A percentile compares a stretch with the other conserved stretches of the same genome.
Conservation (phyloP, 2,797 vertebrate species). For the Amphiprion clarkii region DNA sequence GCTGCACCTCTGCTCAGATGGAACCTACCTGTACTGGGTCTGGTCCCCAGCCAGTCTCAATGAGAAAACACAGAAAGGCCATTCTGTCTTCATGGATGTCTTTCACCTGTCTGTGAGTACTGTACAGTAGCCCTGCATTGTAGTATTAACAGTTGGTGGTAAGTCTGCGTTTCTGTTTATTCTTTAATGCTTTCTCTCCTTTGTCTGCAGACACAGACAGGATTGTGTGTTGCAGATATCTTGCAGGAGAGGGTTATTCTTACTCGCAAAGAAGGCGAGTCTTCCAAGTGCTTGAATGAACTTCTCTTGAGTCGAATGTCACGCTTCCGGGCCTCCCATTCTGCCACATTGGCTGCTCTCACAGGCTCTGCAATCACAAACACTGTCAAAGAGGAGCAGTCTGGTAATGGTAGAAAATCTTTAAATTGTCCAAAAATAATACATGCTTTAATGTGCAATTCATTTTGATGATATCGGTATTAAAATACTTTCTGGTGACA, state of each 20-base stretch:
- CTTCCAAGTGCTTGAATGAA: constrained; percentile 99
- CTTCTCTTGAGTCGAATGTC: constrained; percentile 98
- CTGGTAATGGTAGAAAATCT: constrained; percentile 84
- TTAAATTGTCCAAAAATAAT: constrained; percentile 1
- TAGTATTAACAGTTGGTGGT: neutral
- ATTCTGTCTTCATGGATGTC: constrained; percentile 99
- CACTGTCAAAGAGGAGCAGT: constrained; percentile 97
- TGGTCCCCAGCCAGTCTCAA: constrained; percentile 99
- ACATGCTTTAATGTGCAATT: neutral
- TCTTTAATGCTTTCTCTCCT: constrained; percentile 11
- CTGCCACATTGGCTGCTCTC: constrained; percentile 96
- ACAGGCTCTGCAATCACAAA: constrained; percentile 98
- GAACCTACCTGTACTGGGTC: constrained; percentile 98
- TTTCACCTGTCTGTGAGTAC: constrained; percentile 92
- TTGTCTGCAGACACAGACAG: constrained; percentile 89
- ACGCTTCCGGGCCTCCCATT: constrained; percentile 96
- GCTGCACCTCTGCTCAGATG: constrained; percentile 97
- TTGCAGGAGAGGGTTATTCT: constrained; percentile 96
- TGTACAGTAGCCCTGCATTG: neutral
- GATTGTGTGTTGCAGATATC: constrained; percentile 88
- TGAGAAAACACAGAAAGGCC: constrained; percentile 98
- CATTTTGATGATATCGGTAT: neutral
- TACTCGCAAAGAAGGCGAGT: constrained; percentile 97
- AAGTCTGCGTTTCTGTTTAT: neutral
- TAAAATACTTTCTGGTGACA: constrained; percentile 10